phyloP scores from a whole-genome alignment of 2,888 invertebrate species.

The Drosophila subquinaria region DNA sequence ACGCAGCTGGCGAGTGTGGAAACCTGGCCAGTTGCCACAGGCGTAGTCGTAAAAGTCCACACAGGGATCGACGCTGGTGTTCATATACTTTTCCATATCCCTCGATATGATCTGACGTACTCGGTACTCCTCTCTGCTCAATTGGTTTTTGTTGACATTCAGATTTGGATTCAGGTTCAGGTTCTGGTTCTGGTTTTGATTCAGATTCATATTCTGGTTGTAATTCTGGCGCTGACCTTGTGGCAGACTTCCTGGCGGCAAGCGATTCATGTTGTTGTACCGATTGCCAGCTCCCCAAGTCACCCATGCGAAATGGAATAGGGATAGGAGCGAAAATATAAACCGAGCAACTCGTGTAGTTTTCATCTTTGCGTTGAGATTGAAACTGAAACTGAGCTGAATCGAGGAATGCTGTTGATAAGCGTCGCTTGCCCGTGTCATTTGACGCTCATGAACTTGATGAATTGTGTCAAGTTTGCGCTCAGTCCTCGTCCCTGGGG shows the following conservation, averaged over 20 bases:
- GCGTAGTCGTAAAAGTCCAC: conserved; percentile 82
- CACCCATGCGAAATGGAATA: conserved; percentile 7
- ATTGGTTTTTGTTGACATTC: conserved; percentile 17
- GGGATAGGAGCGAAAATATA: conserved; percentile 1
- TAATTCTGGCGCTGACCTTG: conserved; percentile 8
- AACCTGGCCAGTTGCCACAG: conserved; percentile 81
- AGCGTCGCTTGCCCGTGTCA: conserved; percentile 32
- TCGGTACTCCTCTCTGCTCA: conserved; percentile 43
- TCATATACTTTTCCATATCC: conserved; percentile 73
- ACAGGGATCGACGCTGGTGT: conserved; percentile 78
- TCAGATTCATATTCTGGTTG: conserved; percentile 4
- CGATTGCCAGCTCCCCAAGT: conserved; percentile 5
- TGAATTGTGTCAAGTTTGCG: conserved; percentile 65
- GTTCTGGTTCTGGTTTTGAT: not conserved
- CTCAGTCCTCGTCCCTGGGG: conserved; percentile 41
- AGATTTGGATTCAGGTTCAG: conserved; percentile 3
- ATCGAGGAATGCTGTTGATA: conserved; percentile 41
- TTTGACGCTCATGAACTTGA: conserved; percentile 68
- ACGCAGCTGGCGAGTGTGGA: conserved; percentile 53
- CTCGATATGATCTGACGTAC: conserved; percentile 48
- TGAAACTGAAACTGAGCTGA: conserved; percentile 48
- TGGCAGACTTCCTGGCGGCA: conserved; percentile 2
- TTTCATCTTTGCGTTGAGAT: conserved; percentile 57
- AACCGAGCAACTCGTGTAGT: conserved; percentile 39
- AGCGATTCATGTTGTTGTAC: conserved; percentile 41